Base-by-base conservation (phyloP, 2,888 invertebrate species). In the Branchipolynoe longqiensis region DNA sequence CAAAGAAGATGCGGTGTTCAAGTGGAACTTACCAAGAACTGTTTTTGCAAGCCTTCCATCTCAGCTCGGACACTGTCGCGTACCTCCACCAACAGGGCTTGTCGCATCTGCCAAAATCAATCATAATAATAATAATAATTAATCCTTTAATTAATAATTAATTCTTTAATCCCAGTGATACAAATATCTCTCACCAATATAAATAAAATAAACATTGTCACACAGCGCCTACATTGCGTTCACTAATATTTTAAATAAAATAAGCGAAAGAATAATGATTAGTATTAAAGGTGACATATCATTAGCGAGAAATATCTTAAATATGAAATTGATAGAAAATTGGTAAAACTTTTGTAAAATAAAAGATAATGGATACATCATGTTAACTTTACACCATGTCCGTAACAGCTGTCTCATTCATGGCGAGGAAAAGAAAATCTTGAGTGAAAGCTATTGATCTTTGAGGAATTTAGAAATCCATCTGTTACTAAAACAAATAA, bases 61-160 rank as follows among this genome's bases (percentile, higher is more conserved):
- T 89, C 90, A 38, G 88, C 86, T 36, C 88, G 86, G 25, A 91
- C 82, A 83, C 91, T 91, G 54, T 89, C 74, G 18, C 88, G 73
- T 0, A 92, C 90, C 74, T 92, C 91, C 0, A 89, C 88, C 40
- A 91, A 84, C 48, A 92, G 87, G 0, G 90, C 88, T 12, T 88
- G 87, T 74, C 89, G 89, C 74, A 92, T 86, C 92, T 92, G 87
- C 12, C 86, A 88, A 83, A 62, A 73, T 6, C 86, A 83, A 82
- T 33, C n/a, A 48, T 36, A 8, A 81, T 8, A 28, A 36, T n/a
- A 56, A 36, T 33, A 62, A 12, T 18, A 33, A 69, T 12, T 6
- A 28, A 12, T n/a, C 4, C 18, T 12, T 6, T 36, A 6, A 12
- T 36, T 36, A 33, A 3, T 38, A 28, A 6, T n/a, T 31, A 6